A percentile compares a stretch with the other conserved stretches of the same genome.
Conservation (phyloP, 1,140 invertebrate genomes). For the Hestina assimilis region DNA sequence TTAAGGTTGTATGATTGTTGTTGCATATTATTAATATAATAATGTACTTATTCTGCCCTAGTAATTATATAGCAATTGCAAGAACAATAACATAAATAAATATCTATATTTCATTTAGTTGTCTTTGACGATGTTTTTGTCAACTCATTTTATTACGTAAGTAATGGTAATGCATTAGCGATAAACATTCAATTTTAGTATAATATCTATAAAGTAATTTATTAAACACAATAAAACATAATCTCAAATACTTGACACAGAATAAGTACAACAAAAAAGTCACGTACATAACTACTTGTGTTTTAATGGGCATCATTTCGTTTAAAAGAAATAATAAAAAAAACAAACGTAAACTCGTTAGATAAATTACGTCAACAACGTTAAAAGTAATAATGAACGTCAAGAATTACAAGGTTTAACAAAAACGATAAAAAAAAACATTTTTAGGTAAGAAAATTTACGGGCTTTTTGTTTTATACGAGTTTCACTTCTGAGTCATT, state of each 20-base stretch:
- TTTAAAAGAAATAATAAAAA: background rate
- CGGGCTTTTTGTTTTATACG: conserved; percentile 3
- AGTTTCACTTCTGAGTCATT: conserved; percentile 9
- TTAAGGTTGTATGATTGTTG: too few relatives aligned
- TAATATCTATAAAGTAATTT: background rate
- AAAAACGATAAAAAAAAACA: background rate
- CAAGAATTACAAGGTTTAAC: background rate
- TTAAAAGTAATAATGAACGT: too few relatives aligned
- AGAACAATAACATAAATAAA: too few relatives aligned
- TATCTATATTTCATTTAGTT: background rate
- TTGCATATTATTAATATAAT: too few relatives aligned
- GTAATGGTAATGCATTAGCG: background rate
- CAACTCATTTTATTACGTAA: background rate
- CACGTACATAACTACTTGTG: background rate
- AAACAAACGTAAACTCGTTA: background rate
- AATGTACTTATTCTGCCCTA: too few relatives aligned
- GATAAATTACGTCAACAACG: background rate
- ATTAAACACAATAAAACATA: background rate
- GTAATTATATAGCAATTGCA: too few relatives aligned
- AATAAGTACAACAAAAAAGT: background rate
- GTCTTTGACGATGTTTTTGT: background rate
- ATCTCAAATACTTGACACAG: background rate
- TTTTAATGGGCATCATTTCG: background rate
- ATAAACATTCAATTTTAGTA: background rate
- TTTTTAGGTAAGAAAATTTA: background rate